A percentile compares a stretch with the other conserved stretches of the same genome.
Evolutionary conservation across 2,113 vertebrate species (phyloP).

Genomic region (Ailurus styani): DNA sequence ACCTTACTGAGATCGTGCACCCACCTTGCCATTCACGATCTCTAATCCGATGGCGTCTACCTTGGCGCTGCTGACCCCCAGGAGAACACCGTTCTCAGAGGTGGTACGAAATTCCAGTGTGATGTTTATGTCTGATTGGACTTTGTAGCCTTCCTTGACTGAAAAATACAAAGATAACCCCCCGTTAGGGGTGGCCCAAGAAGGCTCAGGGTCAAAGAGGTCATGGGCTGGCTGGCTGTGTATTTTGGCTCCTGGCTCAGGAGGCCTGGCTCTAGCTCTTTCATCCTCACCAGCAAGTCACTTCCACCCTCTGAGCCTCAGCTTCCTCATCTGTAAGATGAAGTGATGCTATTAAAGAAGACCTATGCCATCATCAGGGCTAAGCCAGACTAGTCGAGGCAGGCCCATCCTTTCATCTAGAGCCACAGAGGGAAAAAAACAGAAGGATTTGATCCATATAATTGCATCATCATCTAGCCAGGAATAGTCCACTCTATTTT

Average conservation of each 20-base stretch:
- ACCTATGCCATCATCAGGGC: not conserved
- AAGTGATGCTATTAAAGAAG: not conserved
- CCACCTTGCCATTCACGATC: constrained; percentile 92
- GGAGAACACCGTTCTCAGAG: constrained; percentile 81
- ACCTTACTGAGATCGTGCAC: not conserved
- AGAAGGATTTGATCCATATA: not conserved
- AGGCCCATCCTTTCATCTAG: not conserved
- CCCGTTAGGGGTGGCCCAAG: not conserved
- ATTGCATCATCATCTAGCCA: not conserved
- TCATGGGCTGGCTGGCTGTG: not conserved
- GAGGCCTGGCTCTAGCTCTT: not conserved
- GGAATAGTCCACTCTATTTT: not conserved
- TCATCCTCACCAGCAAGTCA: not conserved
- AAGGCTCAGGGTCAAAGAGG: too few relatives aligned
- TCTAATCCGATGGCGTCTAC: constrained; percentile 95
- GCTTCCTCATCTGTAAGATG: not conserved
- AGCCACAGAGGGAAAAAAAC: not conserved
- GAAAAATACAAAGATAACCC: constrained; percentile 46
- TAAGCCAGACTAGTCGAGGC: not conserved
- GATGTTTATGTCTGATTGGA: constrained; percentile 89
- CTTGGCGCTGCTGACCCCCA: constrained; percentile 93
- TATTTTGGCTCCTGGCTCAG: too few relatives aligned
- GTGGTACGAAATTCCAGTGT: constrained; percentile 90
- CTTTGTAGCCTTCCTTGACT: constrained; percentile 94
- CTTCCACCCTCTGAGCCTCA: not conserved